A percentile compares a stretch with the other conserved stretches of the same genome.
These are phyloP conservation scores for Drosophila mettleri DNA, from an alignment of 2,888 invertebrate genomes.

Conservation along the genomic window DNA sequence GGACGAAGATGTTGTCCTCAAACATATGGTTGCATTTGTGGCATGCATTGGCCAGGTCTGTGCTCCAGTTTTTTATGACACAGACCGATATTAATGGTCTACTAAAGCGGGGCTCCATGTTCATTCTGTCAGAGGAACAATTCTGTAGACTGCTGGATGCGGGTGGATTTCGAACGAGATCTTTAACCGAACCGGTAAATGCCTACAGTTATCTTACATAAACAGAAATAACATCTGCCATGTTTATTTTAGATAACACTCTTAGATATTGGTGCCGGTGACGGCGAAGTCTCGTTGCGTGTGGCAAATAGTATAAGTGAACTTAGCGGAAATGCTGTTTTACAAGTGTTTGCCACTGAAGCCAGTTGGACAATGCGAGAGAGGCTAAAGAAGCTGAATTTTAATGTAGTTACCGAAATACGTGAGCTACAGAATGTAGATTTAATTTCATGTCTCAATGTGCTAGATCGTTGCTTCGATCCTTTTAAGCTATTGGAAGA, in stretches of 20 bases:
- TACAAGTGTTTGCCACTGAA: constrained; percentile 94
- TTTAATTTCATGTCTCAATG: constrained; percentile 90
- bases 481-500: constrained; percentile 92
- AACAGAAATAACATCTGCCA: background rate
- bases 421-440: constrained; percentile 81
- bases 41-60: constrained; percentile 93
- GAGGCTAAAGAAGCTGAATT: constrained; percentile 88
- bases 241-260: constrained; percentile 85
- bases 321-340: constrained; percentile 85
- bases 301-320: constrained; percentile 87
- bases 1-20: constrained; percentile 82
- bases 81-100: constrained; percentile 98
- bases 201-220: background rate
- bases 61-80: constrained; percentile 95
- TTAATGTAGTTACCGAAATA: constrained; percentile 83
- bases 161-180: constrained; percentile 77
- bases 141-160: constrained; percentile 86
- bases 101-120: constrained; percentile 97
- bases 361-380: constrained; percentile 95
- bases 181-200: constrained; percentile 62
- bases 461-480: constrained; percentile 96
- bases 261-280: constrained; percentile 97
- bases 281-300: constrained; percentile 95
- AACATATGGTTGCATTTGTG: constrained; percentile 93
- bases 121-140: constrained; percentile 94